Conservation (phyloP, 2,113 vertebrate genomes). For the Cololabis saira region DNA sequence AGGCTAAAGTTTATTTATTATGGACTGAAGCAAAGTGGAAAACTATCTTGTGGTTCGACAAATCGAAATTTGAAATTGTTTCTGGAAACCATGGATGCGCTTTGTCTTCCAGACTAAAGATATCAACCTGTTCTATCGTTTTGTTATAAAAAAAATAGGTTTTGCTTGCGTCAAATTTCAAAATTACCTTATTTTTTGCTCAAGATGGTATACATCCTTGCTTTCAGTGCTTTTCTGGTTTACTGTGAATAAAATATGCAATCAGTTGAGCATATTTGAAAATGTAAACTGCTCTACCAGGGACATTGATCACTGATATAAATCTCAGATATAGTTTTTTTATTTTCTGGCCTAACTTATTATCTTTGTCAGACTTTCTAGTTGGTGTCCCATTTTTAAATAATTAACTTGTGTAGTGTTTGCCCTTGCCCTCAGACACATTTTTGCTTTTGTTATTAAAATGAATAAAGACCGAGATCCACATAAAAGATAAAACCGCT, state of each 20-base stretch:
- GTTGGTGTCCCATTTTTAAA: conserved; percentile 30
- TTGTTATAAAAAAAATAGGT: no score
- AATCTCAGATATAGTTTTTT: conserved; percentile 27
- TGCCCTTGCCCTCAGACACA: background rate
- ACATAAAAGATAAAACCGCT: conserved; percentile 50
- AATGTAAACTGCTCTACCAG: conserved; percentile 29
- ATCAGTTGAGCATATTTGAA: background rate
- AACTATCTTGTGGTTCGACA: no score
- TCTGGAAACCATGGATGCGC: no score
- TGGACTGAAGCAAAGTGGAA: no score
- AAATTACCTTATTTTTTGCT: no score
- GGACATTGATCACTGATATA: conserved; percentile 37
- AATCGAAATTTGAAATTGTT: no score
- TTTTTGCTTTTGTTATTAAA: conserved; percentile 38
- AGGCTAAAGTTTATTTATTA: no score
- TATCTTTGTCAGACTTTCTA: conserved; percentile 36
- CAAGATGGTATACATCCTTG: no score
- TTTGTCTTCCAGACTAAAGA: no score
- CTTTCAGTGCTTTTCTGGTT: no score
- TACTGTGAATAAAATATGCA: no score
- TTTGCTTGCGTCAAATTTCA: no score
- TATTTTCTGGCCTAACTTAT: conserved; percentile 21
- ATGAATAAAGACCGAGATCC: conserved; percentile 13
- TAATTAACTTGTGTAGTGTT: conserved; percentile 37
- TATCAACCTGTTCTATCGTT: conserved; percentile 8